Evolutionary conservation across 2,797 vertebrate genomes (phyloP).

Genomic region (Erethizon dorsatum): DNA sequence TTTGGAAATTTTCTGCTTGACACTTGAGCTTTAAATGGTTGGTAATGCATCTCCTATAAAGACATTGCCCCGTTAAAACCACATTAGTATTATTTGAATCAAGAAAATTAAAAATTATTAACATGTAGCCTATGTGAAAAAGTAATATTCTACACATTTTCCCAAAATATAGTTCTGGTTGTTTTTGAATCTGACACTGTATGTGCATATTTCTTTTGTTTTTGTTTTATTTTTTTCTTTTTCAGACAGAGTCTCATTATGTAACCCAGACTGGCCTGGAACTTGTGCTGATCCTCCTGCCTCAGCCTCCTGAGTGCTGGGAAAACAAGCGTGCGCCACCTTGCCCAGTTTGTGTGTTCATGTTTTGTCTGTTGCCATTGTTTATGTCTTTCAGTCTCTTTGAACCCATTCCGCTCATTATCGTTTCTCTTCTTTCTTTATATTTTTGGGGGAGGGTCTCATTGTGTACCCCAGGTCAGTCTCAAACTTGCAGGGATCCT

Average conservation of each 20-base stretch:
- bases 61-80: not conserved
- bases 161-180: not conserved
- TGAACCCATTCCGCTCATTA: not conserved
- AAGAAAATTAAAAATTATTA: not conserved
- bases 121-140: no score
- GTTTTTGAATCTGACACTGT: not conserved
- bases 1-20: not conserved
- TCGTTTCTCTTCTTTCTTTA: not conserved
- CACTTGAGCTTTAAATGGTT: not conserved
- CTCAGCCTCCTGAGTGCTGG: no score
- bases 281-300: no score
- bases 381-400: not conserved
- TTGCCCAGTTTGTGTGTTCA: not conserved
- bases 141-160: no score
- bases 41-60: not conserved
- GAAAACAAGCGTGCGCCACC: no score
- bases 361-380: not conserved
- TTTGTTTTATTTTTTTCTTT: no score
- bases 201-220: no score
- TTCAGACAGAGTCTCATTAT: no score
- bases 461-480: no score
- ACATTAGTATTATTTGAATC: not conserved
- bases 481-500: no score
- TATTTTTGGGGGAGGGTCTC: not conserved
- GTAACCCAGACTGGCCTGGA: no score